phyloP scores from a whole-genome alignment of 2,888 invertebrate genomes.

The Athetis lepigone region DNA sequence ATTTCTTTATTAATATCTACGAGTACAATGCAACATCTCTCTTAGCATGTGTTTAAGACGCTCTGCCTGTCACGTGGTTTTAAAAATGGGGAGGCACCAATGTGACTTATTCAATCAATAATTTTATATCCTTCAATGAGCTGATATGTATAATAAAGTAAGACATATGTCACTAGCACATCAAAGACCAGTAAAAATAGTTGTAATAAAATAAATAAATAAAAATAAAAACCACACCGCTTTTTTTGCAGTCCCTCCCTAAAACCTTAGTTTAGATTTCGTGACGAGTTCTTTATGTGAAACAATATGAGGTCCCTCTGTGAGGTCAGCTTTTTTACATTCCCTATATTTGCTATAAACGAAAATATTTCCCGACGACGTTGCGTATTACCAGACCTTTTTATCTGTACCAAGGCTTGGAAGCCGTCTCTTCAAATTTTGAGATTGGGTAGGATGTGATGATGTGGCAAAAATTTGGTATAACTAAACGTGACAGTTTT shows the following conservation, averaged over 20 bases:
- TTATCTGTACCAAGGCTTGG: conserved; percentile 27
- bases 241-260: conserved; percentile 52
- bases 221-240: background rate
- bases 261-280: conserved; percentile 70
- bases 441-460: conserved; percentile 13
- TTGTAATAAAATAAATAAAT: no score
- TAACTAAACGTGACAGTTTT: no score
- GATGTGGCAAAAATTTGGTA: conserved; percentile 12
- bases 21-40: no score
- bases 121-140: no score
- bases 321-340: conserved; percentile 76
- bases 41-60: no score
- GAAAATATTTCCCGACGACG: conserved; percentile 63
- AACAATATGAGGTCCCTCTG: conserved; percentile 72
- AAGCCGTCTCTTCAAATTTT: conserved; percentile 15
- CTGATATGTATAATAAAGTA: no score
- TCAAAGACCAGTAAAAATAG: no score
- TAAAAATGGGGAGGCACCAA: no score
- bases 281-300: conserved; percentile 76
- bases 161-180: no score
- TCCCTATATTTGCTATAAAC: conserved; percentile 73
- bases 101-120: no score
- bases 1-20: no score
- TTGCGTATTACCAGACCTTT: conserved; percentile 55
- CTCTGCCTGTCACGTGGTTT: no score